Evolutionary conservation across 2,888 invertebrate species (phyloP).

Genomic region (Phyllotreta striolata): DNA sequence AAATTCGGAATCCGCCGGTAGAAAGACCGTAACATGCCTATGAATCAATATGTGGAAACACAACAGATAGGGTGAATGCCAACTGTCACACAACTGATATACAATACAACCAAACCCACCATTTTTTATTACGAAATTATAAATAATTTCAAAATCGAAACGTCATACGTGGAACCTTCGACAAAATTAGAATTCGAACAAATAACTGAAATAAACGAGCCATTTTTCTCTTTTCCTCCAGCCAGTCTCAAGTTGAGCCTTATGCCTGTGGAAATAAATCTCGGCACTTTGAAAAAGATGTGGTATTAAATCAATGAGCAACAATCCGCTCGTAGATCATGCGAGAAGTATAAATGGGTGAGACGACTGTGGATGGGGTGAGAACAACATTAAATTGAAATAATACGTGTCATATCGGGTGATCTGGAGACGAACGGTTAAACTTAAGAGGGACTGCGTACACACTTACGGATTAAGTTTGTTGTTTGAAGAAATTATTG

Average conservation of each 20-base stretch:
- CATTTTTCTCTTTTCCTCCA: conserved; percentile 4
- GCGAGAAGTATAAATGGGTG: conserved; percentile 44
- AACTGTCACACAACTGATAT: conserved; percentile 41
- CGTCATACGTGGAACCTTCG: no score
- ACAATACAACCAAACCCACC: conserved; percentile 14
- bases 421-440: conserved; percentile 41
- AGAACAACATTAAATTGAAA: conserved; percentile 52
- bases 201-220: conserved; percentile 8
- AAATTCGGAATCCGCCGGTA: conserved; percentile 49
- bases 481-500: conserved; percentile 22
- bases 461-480: conserved; percentile 27
- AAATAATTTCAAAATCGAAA: no score
- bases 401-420: conserved; percentile 53
- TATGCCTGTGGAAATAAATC: conserved; percentile 30
- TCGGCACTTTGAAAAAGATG: conserved; percentile 32
- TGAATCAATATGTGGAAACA: conserved; percentile 58
- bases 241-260: conserved; percentile 19
- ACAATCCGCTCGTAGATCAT: conserved; percentile 50
- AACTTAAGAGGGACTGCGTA: conserved; percentile 30
- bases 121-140: no score
- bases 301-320: conserved; percentile 45
- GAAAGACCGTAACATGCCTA: conserved; percentile 54
- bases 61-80: conserved; percentile 48
- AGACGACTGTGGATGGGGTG: conserved; percentile 48
- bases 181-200: neutral